Percentiles rank a stretch among this genome's conserved stretches.
Evolutionary conservation across 2,888 invertebrate species (phyloP).

Genomic region (Hedychridium roseum): DNA sequence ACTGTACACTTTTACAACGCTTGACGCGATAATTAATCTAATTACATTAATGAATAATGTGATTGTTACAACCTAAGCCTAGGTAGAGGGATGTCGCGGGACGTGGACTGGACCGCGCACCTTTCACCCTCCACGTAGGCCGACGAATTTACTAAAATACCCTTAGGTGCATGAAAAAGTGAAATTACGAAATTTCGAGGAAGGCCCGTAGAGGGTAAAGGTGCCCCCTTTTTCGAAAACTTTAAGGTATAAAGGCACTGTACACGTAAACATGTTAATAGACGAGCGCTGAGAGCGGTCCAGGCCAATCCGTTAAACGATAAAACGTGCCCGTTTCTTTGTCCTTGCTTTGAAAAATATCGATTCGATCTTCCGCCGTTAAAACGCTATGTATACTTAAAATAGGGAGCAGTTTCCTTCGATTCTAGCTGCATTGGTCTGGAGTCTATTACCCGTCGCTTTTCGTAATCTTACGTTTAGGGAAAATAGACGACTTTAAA

Average conservation of each 20-base stretch:
- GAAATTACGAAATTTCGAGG: constrained; percentile 21
- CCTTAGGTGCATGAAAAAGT: not conserved
- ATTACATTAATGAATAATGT: constrained; percentile 44
- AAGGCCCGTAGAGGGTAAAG: no score
- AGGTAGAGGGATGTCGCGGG: constrained; percentile 44
- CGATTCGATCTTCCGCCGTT: constrained; percentile 32
- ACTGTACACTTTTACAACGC: constrained; percentile 58
- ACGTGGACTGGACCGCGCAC: constrained; percentile 33
- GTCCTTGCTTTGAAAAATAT: constrained; percentile 36
- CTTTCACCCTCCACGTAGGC: constrained; percentile 24
- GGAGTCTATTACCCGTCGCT: constrained; percentile 25
- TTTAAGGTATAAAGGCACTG: constrained; percentile 61
- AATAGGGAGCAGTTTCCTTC: constrained; percentile 48
- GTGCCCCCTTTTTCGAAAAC: constrained; percentile 14
- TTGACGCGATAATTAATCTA: constrained; percentile 49
- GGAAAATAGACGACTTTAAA: constrained; percentile 40
- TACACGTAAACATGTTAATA: constrained; percentile 55
- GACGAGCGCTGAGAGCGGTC: constrained; percentile 46
- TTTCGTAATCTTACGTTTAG: constrained; percentile 23
- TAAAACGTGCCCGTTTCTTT: constrained; percentile 36
- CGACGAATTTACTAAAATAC: constrained; percentile 8
- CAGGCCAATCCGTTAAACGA: constrained; percentile 35
- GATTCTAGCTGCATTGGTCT: constrained; percentile 48
- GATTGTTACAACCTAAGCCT: constrained; percentile 49
- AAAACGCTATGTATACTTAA: constrained; percentile 45